phyloP scores from a whole-genome alignment of 2,797 vertebrate species.

The Spinus olivaceus region DNA sequence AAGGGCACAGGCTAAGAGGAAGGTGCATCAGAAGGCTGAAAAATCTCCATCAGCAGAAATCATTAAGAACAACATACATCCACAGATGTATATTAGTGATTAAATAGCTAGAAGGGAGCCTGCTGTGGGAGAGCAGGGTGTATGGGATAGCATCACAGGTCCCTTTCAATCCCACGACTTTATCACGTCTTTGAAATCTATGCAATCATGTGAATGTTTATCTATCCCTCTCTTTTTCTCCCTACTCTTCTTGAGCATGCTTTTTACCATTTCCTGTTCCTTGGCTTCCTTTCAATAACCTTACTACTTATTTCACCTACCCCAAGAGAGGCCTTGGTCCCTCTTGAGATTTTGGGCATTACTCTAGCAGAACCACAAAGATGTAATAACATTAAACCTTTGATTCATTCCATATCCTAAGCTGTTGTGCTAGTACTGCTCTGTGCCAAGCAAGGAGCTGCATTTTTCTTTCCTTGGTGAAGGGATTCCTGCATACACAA shows the following conservation, averaged over 20 bases:
- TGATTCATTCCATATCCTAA: not conserved
- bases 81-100: not conserved
- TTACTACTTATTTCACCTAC: not conserved
- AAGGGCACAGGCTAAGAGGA: not conserved
- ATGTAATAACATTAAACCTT: slow-evolving; percentile 34
- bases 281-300: slow-evolving; percentile 1
- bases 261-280: not conserved
- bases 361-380: slow-evolving; percentile 24
- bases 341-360: not conserved
- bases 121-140: not conserved
- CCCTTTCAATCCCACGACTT: not conserved
- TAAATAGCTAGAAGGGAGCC: not conserved
- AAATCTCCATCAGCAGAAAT: not conserved
- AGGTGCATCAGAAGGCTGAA: not conserved
- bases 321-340: not conserved
- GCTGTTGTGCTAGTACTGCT: not conserved
- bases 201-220: fast-evolving
- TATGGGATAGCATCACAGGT: not conserved
- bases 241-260: not conserved
- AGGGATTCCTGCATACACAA: slow-evolving; percentile 18
- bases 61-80: not conserved
- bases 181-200: not conserved
- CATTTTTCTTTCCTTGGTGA: slow-evolving; percentile 17
- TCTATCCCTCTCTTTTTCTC: not conserved
- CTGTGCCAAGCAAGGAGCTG: not conserved